phyloP scores from a whole-genome alignment of 2,888 invertebrate species.

The Amphipoea oculea region DNA sequence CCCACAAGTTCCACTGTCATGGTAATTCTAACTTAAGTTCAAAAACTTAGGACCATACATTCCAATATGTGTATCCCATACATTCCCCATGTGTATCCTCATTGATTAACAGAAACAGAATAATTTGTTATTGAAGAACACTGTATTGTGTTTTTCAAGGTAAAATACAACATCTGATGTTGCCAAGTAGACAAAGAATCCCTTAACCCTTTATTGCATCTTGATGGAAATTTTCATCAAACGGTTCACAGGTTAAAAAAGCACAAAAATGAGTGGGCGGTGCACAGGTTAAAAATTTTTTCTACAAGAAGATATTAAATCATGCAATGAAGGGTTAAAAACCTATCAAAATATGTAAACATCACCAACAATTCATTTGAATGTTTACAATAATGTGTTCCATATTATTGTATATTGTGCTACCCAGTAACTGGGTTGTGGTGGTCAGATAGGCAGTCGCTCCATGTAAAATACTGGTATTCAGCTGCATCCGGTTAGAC shows the following conservation, averaged over 20 bases:
- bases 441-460: no score
- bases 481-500: no score
- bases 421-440: no score
- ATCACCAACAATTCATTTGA: background rate
- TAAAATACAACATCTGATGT: background rate
- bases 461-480: no score
- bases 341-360: background rate
- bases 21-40: background rate
- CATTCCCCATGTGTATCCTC: background rate
- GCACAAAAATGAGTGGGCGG: no score
- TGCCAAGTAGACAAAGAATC: constrained; percentile 1
- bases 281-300: no score
- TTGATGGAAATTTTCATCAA: no score
- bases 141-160: background rate
- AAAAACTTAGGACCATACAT: background rate
- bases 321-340: background rate
- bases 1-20: background rate
- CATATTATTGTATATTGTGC: background rate
- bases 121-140: background rate
- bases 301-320: no score
- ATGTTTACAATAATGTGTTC: background rate
- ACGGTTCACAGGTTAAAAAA: no score
- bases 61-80: no score
- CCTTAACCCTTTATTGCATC: no score
- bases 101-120: background rate